Evolutionary conservation across 1,140 invertebrate genomes (phyloP).

Genomic region (Ectropis grisescens): DNA sequence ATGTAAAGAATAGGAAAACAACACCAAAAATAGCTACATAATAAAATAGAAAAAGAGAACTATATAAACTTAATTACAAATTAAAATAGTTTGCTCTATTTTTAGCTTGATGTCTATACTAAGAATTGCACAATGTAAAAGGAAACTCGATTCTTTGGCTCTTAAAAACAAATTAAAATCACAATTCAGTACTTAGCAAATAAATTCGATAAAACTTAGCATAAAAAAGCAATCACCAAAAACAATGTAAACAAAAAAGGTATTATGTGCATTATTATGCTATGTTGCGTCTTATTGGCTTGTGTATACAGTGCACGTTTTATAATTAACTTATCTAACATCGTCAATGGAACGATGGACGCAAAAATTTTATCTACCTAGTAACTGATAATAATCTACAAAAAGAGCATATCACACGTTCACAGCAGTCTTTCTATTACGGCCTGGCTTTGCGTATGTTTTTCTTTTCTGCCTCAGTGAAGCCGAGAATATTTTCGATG

Average conservation of each 20-base stretch:
- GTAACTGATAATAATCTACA: slow-evolving; percentile 28
- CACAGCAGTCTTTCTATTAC: slow-evolving; percentile 48
- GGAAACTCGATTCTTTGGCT: slow-evolving; percentile 52
- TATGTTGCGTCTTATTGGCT: slow-evolving; percentile 18
- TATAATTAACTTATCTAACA: too few species aligned
- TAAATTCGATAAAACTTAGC: slow-evolving; percentile 38
- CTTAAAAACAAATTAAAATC: slow-evolving; percentile 49
- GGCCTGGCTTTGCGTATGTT: slow-evolving; percentile 78
- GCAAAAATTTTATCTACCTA: slow-evolving; percentile 42
- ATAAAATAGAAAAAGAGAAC: slow-evolving; percentile 17
- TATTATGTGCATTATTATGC: slow-evolving; percentile 29
- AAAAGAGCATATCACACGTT: slow-evolving; percentile 46
- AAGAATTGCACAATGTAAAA: slow-evolving; percentile 56
- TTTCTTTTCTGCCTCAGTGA: slow-evolving; percentile 79
- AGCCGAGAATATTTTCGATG: slow-evolving; percentile 89
- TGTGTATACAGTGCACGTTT: too few species aligned
- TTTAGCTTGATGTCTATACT: slow-evolving; percentile 33
- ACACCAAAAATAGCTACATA: slow-evolving; percentile 17
- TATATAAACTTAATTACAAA: slow-evolving; percentile 28
- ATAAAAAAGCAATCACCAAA: slow-evolving; percentile 18
- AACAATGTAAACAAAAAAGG: slow-evolving; percentile 5
- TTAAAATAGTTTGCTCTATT: slow-evolving; percentile 17
- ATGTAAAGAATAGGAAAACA: slow-evolving; percentile 26
- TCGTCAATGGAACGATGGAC: slow-evolving; percentile 28
- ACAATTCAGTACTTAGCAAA: slow-evolving; percentile 38